These are phyloP conservation scores for Panurus biarmicus DNA, from an alignment of 2,113 vertebrate genomes.

Conservation along the genomic window DNA sequence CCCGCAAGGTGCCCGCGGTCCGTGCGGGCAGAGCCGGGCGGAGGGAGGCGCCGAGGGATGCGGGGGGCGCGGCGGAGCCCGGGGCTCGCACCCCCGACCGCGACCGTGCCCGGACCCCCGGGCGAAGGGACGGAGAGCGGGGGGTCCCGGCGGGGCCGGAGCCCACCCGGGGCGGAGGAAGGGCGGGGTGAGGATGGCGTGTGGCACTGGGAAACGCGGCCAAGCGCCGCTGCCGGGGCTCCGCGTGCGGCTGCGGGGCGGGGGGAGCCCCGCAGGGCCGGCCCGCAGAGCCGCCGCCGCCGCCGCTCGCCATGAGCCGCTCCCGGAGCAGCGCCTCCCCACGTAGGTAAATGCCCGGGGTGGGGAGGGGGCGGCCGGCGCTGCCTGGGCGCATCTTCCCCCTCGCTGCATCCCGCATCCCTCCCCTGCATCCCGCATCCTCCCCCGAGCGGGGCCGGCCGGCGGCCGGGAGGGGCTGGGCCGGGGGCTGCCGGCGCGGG, in stretches of 20 bases:
- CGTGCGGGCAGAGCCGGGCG: not conserved
- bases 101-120: not conserved
- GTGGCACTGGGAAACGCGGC: not conserved
- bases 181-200: not conserved
- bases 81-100: not conserved
- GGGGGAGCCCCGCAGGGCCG: not conserved
- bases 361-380: not conserved
- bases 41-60: not conserved
- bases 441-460: not conserved
- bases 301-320: not conserved
- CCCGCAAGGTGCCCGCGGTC: not conserved
- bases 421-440: not conserved
- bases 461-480: not conserved
- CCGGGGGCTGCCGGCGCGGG: not conserved
- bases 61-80: not conserved
- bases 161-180: not conserved
- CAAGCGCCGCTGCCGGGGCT: not conserved
- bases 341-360: constrained; percentile 29
- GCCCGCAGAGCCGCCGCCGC: not conserved
- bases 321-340: constrained; percentile 13
- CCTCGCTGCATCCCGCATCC: not conserved
- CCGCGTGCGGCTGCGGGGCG: not conserved
- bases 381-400: not conserved
- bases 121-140: not conserved
- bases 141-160: constrained; percentile 7